These are phyloP conservation scores for Cyphomyrus plagiostoma DNA, from an alignment of 2,113 vertebrate genomes.

Conservation along the genomic window DNA sequence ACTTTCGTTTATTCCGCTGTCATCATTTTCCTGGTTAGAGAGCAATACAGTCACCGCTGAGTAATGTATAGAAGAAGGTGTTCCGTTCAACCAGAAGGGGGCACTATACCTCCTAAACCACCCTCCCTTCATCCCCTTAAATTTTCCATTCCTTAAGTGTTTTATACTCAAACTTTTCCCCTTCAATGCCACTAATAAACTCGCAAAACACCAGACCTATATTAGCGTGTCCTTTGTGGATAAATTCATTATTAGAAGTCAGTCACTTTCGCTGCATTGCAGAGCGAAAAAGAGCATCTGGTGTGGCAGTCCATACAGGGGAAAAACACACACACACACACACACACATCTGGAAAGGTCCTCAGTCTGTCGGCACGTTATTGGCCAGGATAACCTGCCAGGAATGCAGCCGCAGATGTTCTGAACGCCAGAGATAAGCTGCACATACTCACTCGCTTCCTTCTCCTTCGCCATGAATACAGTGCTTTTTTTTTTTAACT, in stretches of 20 bases:
- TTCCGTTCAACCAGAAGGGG: background rate
- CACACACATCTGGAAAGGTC: constrained; percentile 15
- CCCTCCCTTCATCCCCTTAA: background rate
- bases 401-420: constrained; percentile 25
- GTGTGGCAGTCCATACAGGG: background rate
- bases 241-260: constrained; percentile 34
- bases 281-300: constrained; percentile 22
- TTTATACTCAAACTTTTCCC: constrained; percentile 10
- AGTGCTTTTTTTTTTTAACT: background rate
- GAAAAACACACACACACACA: background rate
- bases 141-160: background rate
- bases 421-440: constrained; percentile 13
- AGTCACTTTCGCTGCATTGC: constrained; percentile 33
- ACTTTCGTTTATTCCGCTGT: background rate
- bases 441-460: background rate
- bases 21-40: background rate
- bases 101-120: background rate
- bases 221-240: constrained; percentile 25
- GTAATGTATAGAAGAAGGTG: background rate
- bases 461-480: background rate
- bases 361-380: constrained; percentile 20
- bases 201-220: background rate
- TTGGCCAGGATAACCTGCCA: constrained; percentile 5
- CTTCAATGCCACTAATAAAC: background rate
- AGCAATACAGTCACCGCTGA: background rate